Conservation (phyloP, 2,797 vertebrate species). For the Peromyscus eremicus region DNA sequence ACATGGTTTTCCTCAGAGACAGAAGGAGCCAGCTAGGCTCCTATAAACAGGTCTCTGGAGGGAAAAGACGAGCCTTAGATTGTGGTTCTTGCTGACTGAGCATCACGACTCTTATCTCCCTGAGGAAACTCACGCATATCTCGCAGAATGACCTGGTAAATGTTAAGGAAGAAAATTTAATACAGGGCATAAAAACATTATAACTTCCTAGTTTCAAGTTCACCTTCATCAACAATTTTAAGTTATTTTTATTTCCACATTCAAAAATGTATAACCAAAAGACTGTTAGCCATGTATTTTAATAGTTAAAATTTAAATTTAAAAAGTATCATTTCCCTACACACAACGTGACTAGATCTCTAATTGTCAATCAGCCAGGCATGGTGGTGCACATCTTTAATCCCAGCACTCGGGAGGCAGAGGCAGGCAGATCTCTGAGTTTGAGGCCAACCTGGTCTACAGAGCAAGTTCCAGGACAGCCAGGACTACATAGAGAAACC, state of each 20-base stretch:
- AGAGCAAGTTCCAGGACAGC: background rate
- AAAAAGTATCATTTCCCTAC: background rate
- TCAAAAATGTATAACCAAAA: background rate
- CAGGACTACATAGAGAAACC: no score
- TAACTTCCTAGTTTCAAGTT: background rate
- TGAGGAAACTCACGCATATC: background rate
- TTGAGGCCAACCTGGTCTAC: background rate
- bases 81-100: background rate
- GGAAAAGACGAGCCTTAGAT: background rate
- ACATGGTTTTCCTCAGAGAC: background rate
- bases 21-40: background rate
- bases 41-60: background rate
- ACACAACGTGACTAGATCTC: background rate
- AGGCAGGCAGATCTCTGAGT: background rate
- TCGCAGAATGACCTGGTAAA: background rate
- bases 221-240: background rate
- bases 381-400: background rate
- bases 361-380: background rate
- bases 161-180: conserved; percentile 28
- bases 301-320: background rate
- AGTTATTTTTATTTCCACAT: background rate
- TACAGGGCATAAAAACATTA: background rate
- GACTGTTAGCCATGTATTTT: background rate
- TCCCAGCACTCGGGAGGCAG: background rate
- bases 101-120: background rate